A percentile compares a stretch with the other conserved stretches of the same genome.
Conservation (phyloP, 2,113 vertebrate species). For the Myotis brandtii region DNA sequence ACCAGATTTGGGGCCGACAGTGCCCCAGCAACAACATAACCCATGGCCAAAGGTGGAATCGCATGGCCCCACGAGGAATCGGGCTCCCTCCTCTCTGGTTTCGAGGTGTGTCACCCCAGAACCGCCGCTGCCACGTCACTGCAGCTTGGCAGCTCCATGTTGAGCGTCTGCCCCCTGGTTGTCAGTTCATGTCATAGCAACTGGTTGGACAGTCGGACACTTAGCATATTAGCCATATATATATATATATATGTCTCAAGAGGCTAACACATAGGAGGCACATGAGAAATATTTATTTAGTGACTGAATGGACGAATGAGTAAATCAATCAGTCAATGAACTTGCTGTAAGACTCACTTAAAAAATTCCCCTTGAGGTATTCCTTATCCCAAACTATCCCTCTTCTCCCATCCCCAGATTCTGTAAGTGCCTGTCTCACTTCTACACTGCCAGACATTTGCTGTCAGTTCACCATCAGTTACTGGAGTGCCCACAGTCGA, state of each 20-base stretch:
- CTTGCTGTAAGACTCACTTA: background rate
- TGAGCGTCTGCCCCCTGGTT: too few relatives aligned
- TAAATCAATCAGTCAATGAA: background rate
- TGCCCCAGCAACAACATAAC: too few relatives aligned
- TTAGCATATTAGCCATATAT: too few relatives aligned
- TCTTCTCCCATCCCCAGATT: background rate
- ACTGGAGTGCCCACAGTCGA: accelerated
- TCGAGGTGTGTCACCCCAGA: too few relatives aligned
- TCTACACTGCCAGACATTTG: background rate
- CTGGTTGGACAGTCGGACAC: too few relatives aligned
- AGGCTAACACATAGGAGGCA: background rate
- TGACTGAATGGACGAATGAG: background rate
- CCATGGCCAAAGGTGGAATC: too few relatives aligned
- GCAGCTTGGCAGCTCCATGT: too few relatives aligned
- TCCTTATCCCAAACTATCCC: background rate
- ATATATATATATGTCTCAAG: background rate
- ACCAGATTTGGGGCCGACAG: too few relatives aligned
- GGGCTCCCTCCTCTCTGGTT: too few relatives aligned
- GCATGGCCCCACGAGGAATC: too few relatives aligned
- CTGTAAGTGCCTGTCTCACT: background rate
- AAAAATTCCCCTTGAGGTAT: background rate
- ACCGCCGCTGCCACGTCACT: too few relatives aligned
- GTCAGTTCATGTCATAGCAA: too few relatives aligned
- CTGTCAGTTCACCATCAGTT: background rate
- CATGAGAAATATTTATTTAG: background rate